Evolutionary conservation across 2,888 invertebrate genomes (phyloP), one percentile per base, ranked within the genome.

Genomic region (Folsomia candida): DNA sequence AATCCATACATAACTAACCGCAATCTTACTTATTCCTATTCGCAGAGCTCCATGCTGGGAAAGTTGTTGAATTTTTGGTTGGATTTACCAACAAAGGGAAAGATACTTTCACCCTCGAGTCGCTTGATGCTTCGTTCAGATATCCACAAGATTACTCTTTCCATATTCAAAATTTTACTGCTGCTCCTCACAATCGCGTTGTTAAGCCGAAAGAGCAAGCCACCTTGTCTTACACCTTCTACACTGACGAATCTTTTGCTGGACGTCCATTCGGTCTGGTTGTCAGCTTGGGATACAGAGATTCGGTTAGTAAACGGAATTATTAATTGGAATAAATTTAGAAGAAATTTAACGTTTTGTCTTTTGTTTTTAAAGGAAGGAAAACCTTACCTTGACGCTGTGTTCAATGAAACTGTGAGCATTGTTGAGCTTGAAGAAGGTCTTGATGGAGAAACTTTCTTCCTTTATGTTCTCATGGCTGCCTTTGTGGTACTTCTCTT

Each of bases 121-220:
- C 91, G 4, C 87, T 98, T 82, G 98, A 98, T 81, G 97, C 97
- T 0, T 97, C 98, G 0, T 97, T 99, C 89, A 91, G 97, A 80
- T 99, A 98, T 83, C 97, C 98, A 9, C 93, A 97, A 91, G 98
- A 99, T 85, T 99, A 94, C 85, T 94, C 91, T 79, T 99, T 94
- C 85, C 93, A 93, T 85, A 96, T 99, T 79, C 97, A 98, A 85
- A 99, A 99, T 85, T 99, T 98, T 86, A 94, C 97, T 0, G 91
- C 93, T 0, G 87, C 94, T 81, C 88, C 90, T 1, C 96, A 92
- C 85, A 91, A 93, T 82, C 89, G 91, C 80, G 87, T 91, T 79
- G 94, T 99, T 0, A 91, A 93, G 80, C 92, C 97, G 0, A 89
- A 90, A 68, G 91, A 94, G 78, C 96, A 99, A 84, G 95, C 95